Percentiles rank a stretch among this genome's conserved stretches.
phyloP scores from a whole-genome alignment of 2,113 vertebrate genomes.

The Benitochromis conjunctus region DNA sequence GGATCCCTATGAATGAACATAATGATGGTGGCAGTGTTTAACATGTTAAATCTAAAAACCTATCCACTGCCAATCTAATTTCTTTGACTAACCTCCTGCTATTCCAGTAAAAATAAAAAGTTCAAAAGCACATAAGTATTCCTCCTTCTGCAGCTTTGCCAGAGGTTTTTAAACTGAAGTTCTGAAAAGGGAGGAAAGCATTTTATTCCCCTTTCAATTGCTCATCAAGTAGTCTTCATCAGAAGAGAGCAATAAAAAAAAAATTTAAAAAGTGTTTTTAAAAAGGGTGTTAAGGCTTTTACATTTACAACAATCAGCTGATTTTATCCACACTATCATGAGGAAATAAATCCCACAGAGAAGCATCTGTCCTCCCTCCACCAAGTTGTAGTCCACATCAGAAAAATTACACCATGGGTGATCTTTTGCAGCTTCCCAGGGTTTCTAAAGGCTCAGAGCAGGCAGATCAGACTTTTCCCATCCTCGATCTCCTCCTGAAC shows the following conservation, averaged over 20 bases:
- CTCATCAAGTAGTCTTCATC: background rate
- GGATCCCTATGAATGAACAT: conserved; percentile 19
- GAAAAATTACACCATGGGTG: background rate
- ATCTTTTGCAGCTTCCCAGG: background rate
- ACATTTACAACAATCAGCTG: background rate
- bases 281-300: background rate
- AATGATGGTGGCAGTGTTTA: background rate
- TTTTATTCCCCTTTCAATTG: background rate
- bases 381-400: background rate
- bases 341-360: background rate
- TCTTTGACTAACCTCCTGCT: background rate
- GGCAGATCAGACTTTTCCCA: conserved; percentile 95
- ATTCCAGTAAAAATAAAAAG: conserved; percentile 11
- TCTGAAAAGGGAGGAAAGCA: background rate
- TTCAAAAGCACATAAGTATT: background rate
- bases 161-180: background rate
- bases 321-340: background rate
- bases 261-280: background rate
- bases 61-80: background rate
- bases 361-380: background rate
- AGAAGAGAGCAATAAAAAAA: background rate
- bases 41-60: background rate
- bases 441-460: conserved; percentile 76
- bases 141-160: background rate
- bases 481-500: conserved; percentile 98